phyloP scores from a whole-genome alignment of 2,888 invertebrate species.

The Nymphalis urticae region DNA sequence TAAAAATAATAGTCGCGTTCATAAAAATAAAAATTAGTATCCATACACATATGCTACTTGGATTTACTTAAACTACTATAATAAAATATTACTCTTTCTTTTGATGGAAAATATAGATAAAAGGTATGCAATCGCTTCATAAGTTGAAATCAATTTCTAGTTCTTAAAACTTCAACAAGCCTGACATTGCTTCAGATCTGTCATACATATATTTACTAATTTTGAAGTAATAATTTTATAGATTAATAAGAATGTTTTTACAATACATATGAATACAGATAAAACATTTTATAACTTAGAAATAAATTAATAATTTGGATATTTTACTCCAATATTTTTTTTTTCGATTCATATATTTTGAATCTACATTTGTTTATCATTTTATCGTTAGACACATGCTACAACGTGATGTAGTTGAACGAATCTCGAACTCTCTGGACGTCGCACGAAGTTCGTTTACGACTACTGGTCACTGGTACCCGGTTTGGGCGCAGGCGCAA shows the following conservation, averaged over 20 bases:
- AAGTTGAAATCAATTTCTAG: background rate
- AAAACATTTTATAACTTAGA: slow-evolving; percentile 31
- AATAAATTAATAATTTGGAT: slow-evolving; percentile 33
- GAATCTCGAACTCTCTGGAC: slow-evolving; percentile 27
- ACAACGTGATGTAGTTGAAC: slow-evolving; percentile 12
- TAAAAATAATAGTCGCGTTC: too few species aligned
- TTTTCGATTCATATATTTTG: background rate
- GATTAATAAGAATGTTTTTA: slow-evolving; percentile 30
- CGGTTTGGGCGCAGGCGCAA: slow-evolving; percentile 66
- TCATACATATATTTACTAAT: slow-evolving; percentile 8
- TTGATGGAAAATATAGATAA: too few species aligned
- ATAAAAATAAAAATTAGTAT: too few species aligned
- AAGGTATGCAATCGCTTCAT: background rate
- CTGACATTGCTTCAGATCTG: background rate
- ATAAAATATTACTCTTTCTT: too few species aligned
- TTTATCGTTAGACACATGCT: slow-evolving; percentile 27
- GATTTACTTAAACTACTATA: too few species aligned
- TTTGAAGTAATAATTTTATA: slow-evolving; percentile 3
- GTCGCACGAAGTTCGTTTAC: slow-evolving; percentile 17
- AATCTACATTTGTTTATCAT: slow-evolving; percentile 19
- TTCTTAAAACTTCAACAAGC: background rate
- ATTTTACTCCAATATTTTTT: slow-evolving; percentile 7
- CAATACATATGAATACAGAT: slow-evolving; percentile 27
- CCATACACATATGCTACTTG: too few species aligned
- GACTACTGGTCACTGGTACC: slow-evolving; percentile 58